Percentiles rank a stretch among this genome's conserved stretches.
These are phyloP conservation scores for Podarcis lilfordi DNA, from an alignment of 2,797 vertebrate genomes.

Conservation along the genomic window DNA sequence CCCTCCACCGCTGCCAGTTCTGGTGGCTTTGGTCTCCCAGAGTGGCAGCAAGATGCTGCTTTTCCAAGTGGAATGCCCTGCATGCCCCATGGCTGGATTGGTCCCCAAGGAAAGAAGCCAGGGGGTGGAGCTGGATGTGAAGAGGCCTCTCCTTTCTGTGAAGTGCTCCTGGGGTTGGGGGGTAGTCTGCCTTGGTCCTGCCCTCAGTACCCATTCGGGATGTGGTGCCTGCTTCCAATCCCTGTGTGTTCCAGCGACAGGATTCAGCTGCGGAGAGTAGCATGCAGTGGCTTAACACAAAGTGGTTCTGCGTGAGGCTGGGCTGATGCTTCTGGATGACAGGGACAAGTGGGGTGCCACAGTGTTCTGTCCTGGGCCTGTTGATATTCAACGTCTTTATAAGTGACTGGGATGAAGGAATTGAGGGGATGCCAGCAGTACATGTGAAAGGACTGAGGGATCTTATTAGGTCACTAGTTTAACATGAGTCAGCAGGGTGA, in stretches of 20 bases:
- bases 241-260: not conserved
- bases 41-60: not conserved
- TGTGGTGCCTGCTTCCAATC: not conserved
- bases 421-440: too few species aligned
- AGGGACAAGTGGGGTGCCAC: too few species aligned
- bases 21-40: not conserved
- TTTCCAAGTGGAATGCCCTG: not conserved
- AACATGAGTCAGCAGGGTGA: too few species aligned
- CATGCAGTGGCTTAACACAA: not conserved
- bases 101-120: not conserved
- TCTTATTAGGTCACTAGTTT: too few species aligned
- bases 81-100: not conserved
- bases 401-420: too few species aligned
- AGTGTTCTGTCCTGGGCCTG: too few species aligned
- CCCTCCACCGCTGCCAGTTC: not conserved
- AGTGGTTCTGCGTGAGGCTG: too few species aligned
- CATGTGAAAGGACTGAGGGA: too few species aligned
- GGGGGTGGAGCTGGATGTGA: too few species aligned
- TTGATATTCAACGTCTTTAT: too few species aligned
- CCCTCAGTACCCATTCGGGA: not conserved
- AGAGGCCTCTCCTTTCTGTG: not conserved
- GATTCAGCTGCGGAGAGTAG: not conserved
- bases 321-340: not conserved
- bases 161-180: not conserved
- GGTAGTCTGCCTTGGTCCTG: not conserved